phyloP scores from a whole-genome alignment of 2,888 invertebrate species.

The Lutraria lutraria region DNA sequence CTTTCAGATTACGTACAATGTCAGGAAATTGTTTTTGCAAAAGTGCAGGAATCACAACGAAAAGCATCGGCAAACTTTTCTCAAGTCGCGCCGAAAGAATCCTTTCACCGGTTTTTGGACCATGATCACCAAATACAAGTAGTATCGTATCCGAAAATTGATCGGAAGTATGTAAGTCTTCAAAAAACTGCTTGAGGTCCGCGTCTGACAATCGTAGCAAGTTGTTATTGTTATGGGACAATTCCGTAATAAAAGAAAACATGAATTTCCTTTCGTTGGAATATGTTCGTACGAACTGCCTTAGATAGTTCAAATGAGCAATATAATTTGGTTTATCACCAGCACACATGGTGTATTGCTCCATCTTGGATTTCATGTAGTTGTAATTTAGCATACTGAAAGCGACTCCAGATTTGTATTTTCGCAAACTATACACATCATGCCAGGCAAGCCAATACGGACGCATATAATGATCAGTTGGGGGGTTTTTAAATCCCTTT shows the following conservation, averaged over 20 bases:
- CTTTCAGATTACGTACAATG: background rate
- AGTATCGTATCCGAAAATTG: slow-evolving; percentile 6
- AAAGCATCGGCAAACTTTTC: slow-evolving; percentile 25
- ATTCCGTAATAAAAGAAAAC: slow-evolving; percentile 29
- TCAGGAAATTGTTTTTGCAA: background rate
- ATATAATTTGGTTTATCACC: slow-evolving; percentile 21
- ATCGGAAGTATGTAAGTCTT: background rate
- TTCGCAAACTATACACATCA: background rate
- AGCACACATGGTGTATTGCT: slow-evolving; percentile 31
- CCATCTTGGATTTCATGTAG: slow-evolving; percentile 15
- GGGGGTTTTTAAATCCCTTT: slow-evolving; percentile 93
- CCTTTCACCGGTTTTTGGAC: slow-evolving; percentile 21
- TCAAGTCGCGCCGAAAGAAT: slow-evolving; percentile 19
- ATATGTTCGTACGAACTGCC: slow-evolving; percentile 26
- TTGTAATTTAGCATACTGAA: slow-evolving; percentile 11
- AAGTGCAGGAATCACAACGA: background rate
- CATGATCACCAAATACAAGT: slow-evolving; percentile 29
- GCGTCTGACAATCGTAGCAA: background rate
- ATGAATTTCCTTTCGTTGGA: slow-evolving; percentile 11
- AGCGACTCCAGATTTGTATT: slow-evolving; percentile 8
- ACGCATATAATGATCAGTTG: slow-evolving; percentile 96
- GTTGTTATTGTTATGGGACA: slow-evolving; percentile 25
- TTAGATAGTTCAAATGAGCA: slow-evolving; percentile 26
- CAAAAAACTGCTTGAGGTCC: background rate
- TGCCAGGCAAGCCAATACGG: slow-evolving; percentile 88